Conservation (phyloP, 2,797 vertebrate species). For the Microchirus variegatus region DNA sequence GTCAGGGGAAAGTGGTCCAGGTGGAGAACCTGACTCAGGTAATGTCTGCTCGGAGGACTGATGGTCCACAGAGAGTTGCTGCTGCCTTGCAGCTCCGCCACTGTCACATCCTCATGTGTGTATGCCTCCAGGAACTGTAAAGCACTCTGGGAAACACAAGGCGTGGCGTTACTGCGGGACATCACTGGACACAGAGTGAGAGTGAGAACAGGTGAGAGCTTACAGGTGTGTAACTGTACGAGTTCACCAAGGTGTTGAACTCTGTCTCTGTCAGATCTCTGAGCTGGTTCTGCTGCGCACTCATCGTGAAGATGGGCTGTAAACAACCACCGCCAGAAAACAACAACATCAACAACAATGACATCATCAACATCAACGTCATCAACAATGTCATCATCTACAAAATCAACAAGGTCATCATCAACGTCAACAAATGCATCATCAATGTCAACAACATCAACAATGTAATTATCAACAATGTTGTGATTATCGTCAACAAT, state of each 20-base stretch:
- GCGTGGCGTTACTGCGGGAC: not conserved
- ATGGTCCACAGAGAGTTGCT: slow-evolving; percentile 97
- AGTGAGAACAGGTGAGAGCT: slow-evolving; percentile 3
- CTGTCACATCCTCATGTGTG: slow-evolving; percentile 87
- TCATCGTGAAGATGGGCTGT: slow-evolving; percentile 97
- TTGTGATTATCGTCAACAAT: too few species aligned
- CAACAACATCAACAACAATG: not conserved
- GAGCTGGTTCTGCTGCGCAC: slow-evolving; percentile 93
- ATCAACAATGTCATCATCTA: too few species aligned
- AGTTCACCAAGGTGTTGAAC: slow-evolving; percentile 70
- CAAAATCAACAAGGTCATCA: too few species aligned
- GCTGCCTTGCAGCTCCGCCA: slow-evolving; percentile 92
- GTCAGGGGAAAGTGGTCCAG: slow-evolving; percentile 89
- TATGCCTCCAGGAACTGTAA: slow-evolving; percentile 95
- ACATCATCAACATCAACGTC: too few species aligned
- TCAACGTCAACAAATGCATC: too few species aligned
- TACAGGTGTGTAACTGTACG: slow-evolving; percentile 76
- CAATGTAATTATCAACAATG: too few species aligned
- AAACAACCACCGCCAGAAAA: not conserved
- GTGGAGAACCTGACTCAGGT: slow-evolving; percentile 87
- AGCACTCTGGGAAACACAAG: slow-evolving; percentile 81
- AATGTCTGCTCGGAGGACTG: slow-evolving; percentile 91
- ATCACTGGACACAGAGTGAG: not conserved
- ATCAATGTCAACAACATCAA: too few species aligned
- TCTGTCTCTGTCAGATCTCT: slow-evolving; percentile 77